Evolutionary conservation across 2,113 vertebrate genomes (phyloP), one percentile per base, ranked within the genome.

Genomic region (Apodemus speciosus): DNA sequence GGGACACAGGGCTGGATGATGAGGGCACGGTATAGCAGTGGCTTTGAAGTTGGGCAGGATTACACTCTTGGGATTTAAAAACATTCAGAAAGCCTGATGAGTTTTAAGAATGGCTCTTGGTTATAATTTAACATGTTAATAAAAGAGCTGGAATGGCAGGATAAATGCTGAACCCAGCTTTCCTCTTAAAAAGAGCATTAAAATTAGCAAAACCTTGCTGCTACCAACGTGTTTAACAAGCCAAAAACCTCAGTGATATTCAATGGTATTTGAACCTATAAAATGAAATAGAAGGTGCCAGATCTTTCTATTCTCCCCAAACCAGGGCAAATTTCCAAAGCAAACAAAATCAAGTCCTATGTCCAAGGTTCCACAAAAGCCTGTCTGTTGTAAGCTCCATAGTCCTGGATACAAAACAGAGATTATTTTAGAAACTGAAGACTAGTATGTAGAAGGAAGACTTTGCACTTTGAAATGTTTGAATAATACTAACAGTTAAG

Each of bases 211-310:
- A 95, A 69, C 16, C 79, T 58, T 9, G 62, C 68, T 85, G 92
- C 90, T 96, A 94, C 92, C 38, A 88, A 76, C 6, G 53, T 85
- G 71, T 58, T 94, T 85, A 95, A 93, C 83, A 87, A 96, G 92
- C 83, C 94, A 90, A 94, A 95, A 91, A 75, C 66, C 79, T 95
- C 84, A 93, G 87, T 88, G 75, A 92, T 77, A 89, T 32, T 85
- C 94, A 85, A 76, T 38, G 86, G 92, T 89, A 92, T 94, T 89
- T 95, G 93, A 93, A 93, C 32, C 66, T 92, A 96, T 96, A 96
- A 95, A 97, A 95, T 87, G 46, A 93, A 95, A 92, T 62, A 93
- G 80, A 95, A 93, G 79, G 90, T 90, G 86, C 94, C 93, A 97
- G 94, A 94, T 93, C 92, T 93, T 95, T 96, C 90, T 66, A 72